Evolutionary conservation across 1,140 invertebrate genomes (phyloP), one percentile per base, ranked within the genome.

Genomic region (Antheraea pernyi): DNA sequence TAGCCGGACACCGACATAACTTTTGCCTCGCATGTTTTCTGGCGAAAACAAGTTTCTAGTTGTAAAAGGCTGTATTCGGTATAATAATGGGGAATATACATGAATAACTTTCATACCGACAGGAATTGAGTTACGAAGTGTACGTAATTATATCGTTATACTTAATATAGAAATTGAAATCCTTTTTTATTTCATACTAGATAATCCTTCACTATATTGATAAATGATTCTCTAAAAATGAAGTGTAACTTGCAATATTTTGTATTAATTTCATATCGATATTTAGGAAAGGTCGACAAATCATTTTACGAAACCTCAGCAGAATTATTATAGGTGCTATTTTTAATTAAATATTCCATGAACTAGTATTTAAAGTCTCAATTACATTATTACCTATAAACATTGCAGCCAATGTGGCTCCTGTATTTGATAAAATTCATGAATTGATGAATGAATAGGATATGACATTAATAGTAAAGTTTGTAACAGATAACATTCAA

Each of bases 11-110:
- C 13, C 13, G 30, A 22, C 60, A 61, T 61, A 61, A 61, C 60
- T 61, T 60, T 61, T 61, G 60, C 19, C 60, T 61, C 60, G 13
- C 60, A 61, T 61, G 60, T 61, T 61, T 61, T 61, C 60, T 22
- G 19, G 30, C 19, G 30, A 61, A 61, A 30, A 61, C 60, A 13
- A 36, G 60, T 61, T 53, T 9, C 11, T 53, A 13, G 11, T 53
- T 13, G 46, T 16, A 53, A 6, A 53, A 53, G 13, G 46, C 13
- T 53, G 9, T 53, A 53, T 53, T 53, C 16, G 46, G 16, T n/a
- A 53, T 10, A 53, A 53, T 53, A 53, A 16, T 6, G 13, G 16
- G 16, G 46, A 6, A 53, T 11, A 53, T 53, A 16, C 46, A 53
- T 16, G 13, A 16, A 6, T 16, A 53, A 53, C 10, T 53, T 2